Base-by-base conservation (phyloP, 2,888 invertebrate genomes). In the Hemithea aestivaria region DNA sequence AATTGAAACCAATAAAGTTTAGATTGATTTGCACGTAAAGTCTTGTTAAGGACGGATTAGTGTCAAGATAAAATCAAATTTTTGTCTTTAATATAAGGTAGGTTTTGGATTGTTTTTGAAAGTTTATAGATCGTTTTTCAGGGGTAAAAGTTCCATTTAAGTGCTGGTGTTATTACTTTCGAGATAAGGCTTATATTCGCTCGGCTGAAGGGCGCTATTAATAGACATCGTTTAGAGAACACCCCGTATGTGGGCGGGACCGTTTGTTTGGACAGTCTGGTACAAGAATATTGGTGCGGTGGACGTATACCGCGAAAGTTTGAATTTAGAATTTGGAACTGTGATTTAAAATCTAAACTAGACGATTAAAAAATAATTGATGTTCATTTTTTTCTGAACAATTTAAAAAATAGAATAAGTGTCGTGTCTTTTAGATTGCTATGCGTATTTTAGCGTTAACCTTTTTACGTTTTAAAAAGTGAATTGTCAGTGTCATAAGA, bases 231-330 rank as follows among this genome's bases (percentile, higher is more conserved):
- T 74, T 68, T 72, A 61, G 82, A 77, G 72, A 72, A 87, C 85
- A 82, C 81, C 83, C 84, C 77, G 72, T 79, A 76, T 69, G 76
- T 65, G 72, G 85, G 84, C 84, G 84, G 73, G 82, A 76, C 73
- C 48, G 56, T 40, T 30, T 45, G 35, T 47, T 42, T 53, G 47
- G 54, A 56, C 47, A 46, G 43, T 49, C 50, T 80, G 60, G 51
- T 58, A 62, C 70, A 63, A 59, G 62, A 52, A 58, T 55, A 62
- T 58, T 66, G 67, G 51, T 51, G 16, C 49, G 71, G 52, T 63
- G 62, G 66, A 74, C 76, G 74, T 54, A 56, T 44, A 53, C n/a
- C 51, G 63, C 57, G 58, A 43, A 51, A 35, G n/a, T 40, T 45
- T 36, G 20, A 43, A 32, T 35, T 35, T 29, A n/a, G 27, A 38